phyloP scores from a whole-genome alignment of 2,113 vertebrate species.

The Eulacestoma nigropectus region DNA sequence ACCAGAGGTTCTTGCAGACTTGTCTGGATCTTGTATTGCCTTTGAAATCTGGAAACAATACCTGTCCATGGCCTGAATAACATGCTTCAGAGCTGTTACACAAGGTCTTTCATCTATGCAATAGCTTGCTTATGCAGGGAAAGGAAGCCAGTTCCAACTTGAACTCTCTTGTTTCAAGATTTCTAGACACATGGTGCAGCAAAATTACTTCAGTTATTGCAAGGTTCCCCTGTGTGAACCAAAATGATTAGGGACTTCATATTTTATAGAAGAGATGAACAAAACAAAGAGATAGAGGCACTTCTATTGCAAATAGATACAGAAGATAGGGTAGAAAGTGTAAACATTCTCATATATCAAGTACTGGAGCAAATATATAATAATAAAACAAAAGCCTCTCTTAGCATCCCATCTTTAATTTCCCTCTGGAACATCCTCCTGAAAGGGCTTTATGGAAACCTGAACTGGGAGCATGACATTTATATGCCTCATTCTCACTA shows the following conservation, averaged over 20 bases:
- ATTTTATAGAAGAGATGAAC: background rate
- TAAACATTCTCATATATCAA: background rate
- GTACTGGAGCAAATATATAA: background rate
- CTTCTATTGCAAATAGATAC: background rate
- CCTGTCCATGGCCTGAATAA: background rate
- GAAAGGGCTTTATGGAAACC: background rate
- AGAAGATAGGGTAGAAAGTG: background rate
- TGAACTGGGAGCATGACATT: background rate
- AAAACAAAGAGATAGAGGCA: background rate
- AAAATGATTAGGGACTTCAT: background rate
- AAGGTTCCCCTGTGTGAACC: background rate
- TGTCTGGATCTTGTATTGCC: background rate
- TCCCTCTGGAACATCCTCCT: background rate
- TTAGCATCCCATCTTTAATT: background rate
- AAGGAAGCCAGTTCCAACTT: background rate
- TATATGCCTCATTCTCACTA: background rate
- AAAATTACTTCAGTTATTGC: background rate
- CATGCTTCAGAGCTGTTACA: background rate
- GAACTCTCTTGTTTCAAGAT: background rate
- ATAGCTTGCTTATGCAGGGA: background rate
- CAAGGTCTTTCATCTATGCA: background rate
- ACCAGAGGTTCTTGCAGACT: background rate
- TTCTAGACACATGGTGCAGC: background rate
- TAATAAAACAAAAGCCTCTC: background rate
- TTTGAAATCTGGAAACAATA: slow-evolving; percentile 23